phyloP scores from a whole-genome alignment of 2,113 vertebrate species.

The Dissostichus mawsoni region DNA sequence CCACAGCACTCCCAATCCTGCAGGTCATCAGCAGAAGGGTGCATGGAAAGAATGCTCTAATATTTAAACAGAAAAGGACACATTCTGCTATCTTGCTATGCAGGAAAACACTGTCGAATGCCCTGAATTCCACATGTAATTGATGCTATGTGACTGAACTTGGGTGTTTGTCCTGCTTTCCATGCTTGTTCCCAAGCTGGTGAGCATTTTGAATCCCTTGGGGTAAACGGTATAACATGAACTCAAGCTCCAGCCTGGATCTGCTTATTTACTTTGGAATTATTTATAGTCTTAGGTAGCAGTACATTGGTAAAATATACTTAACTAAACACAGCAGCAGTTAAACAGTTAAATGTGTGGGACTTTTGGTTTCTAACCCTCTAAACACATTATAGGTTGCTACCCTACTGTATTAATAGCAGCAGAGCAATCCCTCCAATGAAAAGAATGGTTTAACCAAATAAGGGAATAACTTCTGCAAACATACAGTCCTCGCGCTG shows the following conservation, averaged over 20 bases:
- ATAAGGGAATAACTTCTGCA: constrained; percentile 70
- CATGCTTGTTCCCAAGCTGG: constrained; percentile 35
- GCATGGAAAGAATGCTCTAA: constrained; percentile 84
- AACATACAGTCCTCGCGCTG: constrained; percentile 44
- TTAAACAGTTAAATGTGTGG: constrained; percentile 40
- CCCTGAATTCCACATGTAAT: constrained; percentile 88
- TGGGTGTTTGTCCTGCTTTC: constrained; percentile 55
- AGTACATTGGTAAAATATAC: constrained; percentile 38
- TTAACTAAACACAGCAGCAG: constrained; percentile 27
- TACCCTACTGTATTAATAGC: constrained; percentile 62
- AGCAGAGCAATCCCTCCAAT: constrained; percentile 53
- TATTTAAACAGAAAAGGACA: constrained; percentile 83
- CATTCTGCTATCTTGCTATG: constrained; percentile 82
- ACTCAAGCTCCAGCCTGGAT: constrained; percentile 31
- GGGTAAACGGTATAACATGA: constrained; percentile 59
- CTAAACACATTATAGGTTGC: constrained; percentile 34
- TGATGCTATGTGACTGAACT: constrained; percentile 84
- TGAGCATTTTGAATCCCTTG: constrained; percentile 47
- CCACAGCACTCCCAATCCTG: constrained; percentile 75
- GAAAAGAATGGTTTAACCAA: constrained; percentile 65
- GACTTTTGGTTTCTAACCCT: constrained; percentile 44
- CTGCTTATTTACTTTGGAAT: constrained; percentile 56
- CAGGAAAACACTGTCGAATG: constrained; percentile 84
- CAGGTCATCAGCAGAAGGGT: constrained; percentile 71
- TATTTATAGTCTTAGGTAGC: constrained; percentile 46